Base-by-base conservation (phyloP, 2,797 vertebrate species). In the Paedocypris micromegethes region DNA sequence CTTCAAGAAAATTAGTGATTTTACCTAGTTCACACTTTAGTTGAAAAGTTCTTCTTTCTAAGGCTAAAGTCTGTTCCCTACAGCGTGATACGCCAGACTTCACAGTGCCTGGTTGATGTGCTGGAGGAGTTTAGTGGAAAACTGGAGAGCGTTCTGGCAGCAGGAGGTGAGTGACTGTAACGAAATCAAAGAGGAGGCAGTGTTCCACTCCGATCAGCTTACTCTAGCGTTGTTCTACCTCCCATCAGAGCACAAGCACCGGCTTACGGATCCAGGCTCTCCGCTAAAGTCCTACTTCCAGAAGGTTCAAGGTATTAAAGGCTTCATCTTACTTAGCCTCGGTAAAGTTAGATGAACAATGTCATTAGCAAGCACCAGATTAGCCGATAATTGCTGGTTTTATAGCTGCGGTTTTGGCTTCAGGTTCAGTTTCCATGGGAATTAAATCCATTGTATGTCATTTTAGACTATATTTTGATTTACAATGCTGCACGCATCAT, bases 111-210 rank as follows among this genome's bases (percentile, higher is more conserved):
- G 84, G 90, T 84, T 77, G 93, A 96, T 72, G 88, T 97, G 79
- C 91, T 96, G 89, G 92, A 94, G 76, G 91, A 92, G 45, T 86
- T 91, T 8, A 81, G 85, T 81, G 92, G 94, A 66, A 95, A 93
- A 86, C 86, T 90, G 75, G 93, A 97, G 85, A 95, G 94, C 52
- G 77, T 90, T 52, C 81, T 93, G 77, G 91, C 89, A 68, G 94
- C 91, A 47, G 91, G 92, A 91, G 93, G 95, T 97, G 85, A 83
- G 90, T 75, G 57, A n/a, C 39, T 66, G 66, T 9, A 55, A 9
- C 6, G 9, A 56, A 40, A 23, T 23, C 23, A 23, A 23, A 23
- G 23, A 23, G 23, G 23, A 23, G 23, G 23, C 23, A 1, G 23
- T 23, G 23, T 23, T 23, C 23, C 23, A 23, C 23, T 23, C 23